Evolutionary conservation across 2,113 vertebrate species (phyloP), one percentile per base, ranked within the genome.

Genomic region (Beaufortia kweichowensis): DNA sequence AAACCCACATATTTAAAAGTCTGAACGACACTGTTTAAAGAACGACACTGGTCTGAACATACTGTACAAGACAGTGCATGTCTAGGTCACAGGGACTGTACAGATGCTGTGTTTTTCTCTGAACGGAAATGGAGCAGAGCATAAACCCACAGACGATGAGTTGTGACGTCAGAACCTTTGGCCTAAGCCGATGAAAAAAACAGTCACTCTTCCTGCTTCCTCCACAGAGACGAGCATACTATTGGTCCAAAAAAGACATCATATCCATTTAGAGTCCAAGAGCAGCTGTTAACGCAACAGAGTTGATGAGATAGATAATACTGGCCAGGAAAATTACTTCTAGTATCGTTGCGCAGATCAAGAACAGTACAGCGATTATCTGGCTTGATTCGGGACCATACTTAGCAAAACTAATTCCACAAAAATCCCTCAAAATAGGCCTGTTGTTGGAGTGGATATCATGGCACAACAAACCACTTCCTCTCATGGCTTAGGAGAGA

Each of bases 121-220:
- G 24, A 48, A 55, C 15, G 70, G 70, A 83, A 79, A 78, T 65
- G 26, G 35, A 29, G 73, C 24, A 43, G 46, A 61, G 70, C 60
- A 57, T 73, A 74, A 78, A 65, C 64, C 59, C 31, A 76, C 6
- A 69, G 60, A 79, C 66, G 73, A 62, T 59, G 31, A 65, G 33
- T 24, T 21, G 48, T 75, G 65, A 76, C 65, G 53, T 79, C 75
- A 80, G 15, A 35, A 39, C 24, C 26, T 35, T n/a, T 76, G 66
- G 29, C 48, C 75, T 57, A 35, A 31, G 39, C 46, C 11, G 24
- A 31, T 29, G 41, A 29, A 24, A 5, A 41, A 11, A 48, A 7
- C 59, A 78, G 24, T 78, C 28, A 70, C 24, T 3, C 75, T 84
- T 89, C 87, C 89, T 87, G 70, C 83, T 79, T 79, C 79, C 78